These are phyloP conservation scores for Coracopsis vasa DNA, from an alignment of 2,113 vertebrate species.

Conservation along the genomic window DNA sequence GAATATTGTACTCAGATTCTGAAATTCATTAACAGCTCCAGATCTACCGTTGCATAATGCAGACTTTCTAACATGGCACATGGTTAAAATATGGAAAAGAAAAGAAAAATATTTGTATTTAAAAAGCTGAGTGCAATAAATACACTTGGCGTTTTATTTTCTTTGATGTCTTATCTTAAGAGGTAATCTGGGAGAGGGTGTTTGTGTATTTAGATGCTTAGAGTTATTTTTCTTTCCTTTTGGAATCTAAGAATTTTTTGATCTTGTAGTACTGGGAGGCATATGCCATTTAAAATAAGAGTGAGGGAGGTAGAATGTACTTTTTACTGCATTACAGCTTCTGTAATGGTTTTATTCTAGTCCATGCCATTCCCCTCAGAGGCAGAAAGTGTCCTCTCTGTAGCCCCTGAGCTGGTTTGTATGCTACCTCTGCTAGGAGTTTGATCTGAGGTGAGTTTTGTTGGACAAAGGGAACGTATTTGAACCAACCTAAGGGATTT, in stretches of 20 bases:
- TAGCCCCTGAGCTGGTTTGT: not conserved
- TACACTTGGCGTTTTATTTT: not conserved
- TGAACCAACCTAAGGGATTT: not conserved
- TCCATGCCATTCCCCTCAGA: accelerated
- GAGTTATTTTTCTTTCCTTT: not conserved
- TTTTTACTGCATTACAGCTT: not conserved
- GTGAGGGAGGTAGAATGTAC: not conserved
- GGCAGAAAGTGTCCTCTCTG: not conserved
- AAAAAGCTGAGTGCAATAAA: not conserved
- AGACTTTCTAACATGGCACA: not conserved
- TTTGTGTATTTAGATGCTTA: not conserved
- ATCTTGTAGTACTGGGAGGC: not conserved
- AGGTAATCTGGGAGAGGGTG: not conserved
- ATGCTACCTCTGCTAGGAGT: not conserved
- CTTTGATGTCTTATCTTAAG: not conserved
- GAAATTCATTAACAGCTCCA: not conserved
- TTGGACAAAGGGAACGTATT: not conserved
- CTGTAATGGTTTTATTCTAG: not conserved
- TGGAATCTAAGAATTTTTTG: not conserved
- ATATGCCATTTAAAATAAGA: not conserved
- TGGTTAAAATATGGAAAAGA: not conserved
- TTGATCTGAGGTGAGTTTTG: not conserved
- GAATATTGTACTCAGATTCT: not conserved
- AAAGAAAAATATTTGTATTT: not conserved
- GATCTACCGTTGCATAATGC: not conserved